Evolutionary conservation across 2,888 invertebrate species (phyloP).

Genomic region (Pteria penguin): DNA sequence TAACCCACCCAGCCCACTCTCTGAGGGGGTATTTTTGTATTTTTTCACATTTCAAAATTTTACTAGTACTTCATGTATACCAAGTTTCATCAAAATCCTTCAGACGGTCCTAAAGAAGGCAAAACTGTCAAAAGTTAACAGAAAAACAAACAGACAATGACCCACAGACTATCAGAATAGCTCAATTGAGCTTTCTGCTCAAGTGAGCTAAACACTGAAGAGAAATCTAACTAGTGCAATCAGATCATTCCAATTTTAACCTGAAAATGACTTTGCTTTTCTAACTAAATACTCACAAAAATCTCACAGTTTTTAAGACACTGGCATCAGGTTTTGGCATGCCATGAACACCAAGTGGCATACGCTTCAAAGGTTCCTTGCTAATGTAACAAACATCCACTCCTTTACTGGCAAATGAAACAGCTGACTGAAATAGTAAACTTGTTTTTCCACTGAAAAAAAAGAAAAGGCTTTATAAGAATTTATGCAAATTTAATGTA

Average conservation of each 20-base stretch:
- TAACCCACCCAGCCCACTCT: no score
- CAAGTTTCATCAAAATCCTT: not conserved
- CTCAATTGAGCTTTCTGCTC: not conserved
- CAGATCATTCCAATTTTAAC: no score
- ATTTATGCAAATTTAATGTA: no score
- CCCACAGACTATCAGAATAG: not conserved
- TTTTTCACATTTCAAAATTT: no score
- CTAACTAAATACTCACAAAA: conserved; percentile 58
- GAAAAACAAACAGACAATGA: not conserved
- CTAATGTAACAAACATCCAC: conserved; percentile 63
- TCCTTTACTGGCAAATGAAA: conserved; percentile 64
- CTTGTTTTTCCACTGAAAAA: conserved; percentile 61
- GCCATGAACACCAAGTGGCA: conserved; percentile 67
- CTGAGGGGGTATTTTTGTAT: no score
- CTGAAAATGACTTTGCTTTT: not conserved
- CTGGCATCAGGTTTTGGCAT: conserved; percentile 66
- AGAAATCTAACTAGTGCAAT: no score
- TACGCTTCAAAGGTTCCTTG: conserved; percentile 54
- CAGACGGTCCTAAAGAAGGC: not conserved
- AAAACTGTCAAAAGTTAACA: not conserved
- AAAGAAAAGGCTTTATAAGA: no score
- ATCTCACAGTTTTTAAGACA: conserved; percentile 62
- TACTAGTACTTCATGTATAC: not conserved
- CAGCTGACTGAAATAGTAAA: conserved; percentile 66
- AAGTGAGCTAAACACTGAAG: not conserved